Evolutionary conservation across 2,888 invertebrate species (phyloP), one percentile per base, ranked within the genome.

Genomic region (Cantharis lateralis): DNA sequence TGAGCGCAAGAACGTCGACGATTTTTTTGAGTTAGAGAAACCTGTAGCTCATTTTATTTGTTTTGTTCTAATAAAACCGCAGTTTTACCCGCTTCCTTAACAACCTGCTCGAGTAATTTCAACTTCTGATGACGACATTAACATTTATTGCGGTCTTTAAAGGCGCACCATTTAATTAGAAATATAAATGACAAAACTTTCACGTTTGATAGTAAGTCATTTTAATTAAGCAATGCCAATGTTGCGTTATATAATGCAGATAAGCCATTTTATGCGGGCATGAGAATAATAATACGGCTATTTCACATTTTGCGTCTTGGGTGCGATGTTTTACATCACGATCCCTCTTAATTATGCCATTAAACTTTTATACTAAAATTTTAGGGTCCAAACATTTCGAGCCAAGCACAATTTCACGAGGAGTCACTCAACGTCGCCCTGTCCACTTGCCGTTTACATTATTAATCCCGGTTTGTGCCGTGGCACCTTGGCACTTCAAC

Each of bases 131-230:
- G 62, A 71, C 28, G 63, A 71, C n/a, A 71, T 62, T 26, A 24
- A 16, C 32, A 62, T 71, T 69, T 69, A 69, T 61, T 62, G 73
- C 62, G 24, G 16, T 16, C 68, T 68, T 68, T 48, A 68, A 73
- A 68, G 26, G 26, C 66, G 73, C 62, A 62, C 68, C 32, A 28
- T 73, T 73, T 73, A 73, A 73, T 73, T 73, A 73, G 32, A n/a
- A 66, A 68, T 73, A 63, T 73, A 69, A 66, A 73, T 69, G 73
- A 69, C 68, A 26, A 26, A 62, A 32, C 26, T 61, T 28, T 20
- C 26, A 71, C 24, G 32, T 32, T 20, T 16, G 7, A 66, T 20
- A 68, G 48, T 32, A 32, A 71, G 68, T 73, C 62, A 73, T 73
- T 73, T 61, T 73, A 73, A 73, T 73, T 68, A 73, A 73, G 68